These are phyloP conservation scores for Todus mexicanus DNA, from an alignment of 2,797 vertebrate species.

Conservation along the genomic window DNA sequence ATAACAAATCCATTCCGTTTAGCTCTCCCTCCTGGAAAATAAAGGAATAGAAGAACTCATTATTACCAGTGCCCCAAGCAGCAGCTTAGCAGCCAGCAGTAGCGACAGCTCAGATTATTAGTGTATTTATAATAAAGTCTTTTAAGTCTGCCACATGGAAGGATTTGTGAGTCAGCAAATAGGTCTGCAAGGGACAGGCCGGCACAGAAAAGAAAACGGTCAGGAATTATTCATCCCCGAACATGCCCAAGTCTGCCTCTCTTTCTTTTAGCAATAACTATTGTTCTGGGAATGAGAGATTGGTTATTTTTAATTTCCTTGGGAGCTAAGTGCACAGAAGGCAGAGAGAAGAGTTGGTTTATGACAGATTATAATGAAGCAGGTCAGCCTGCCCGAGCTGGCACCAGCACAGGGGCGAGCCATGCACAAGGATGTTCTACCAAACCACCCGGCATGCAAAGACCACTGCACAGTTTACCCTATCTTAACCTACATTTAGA, in stretches of 20 bases:
- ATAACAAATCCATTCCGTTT: conserved; percentile 9
- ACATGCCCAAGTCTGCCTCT: background rate
- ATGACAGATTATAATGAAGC: background rate
- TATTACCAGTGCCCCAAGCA: background rate
- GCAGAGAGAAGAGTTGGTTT: background rate
- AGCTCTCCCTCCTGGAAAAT: conserved; percentile 20
- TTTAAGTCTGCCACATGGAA: conserved; percentile 33
- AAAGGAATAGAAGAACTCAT: background rate
- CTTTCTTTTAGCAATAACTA: background rate
- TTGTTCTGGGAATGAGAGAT: background rate
- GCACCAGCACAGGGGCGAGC: background rate
- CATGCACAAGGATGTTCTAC: background rate
- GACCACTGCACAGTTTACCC: background rate
- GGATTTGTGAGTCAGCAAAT: conserved; percentile 62
- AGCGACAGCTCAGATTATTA: conserved; percentile 47
- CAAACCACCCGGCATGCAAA: background rate
- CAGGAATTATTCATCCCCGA: background rate
- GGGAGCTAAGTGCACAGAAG: background rate
- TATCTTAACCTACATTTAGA: background rate
- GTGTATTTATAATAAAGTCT: conserved; percentile 61
- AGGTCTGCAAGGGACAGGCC: background rate
- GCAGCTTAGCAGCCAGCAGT: conserved; percentile 10
- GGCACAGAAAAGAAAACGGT: background rate
- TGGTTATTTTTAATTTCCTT: background rate
- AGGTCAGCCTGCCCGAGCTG: background rate